These are phyloP conservation scores for Triplophysa bombifrons DNA, from an alignment of 2,797 vertebrate species.

Conservation along the genomic window DNA sequence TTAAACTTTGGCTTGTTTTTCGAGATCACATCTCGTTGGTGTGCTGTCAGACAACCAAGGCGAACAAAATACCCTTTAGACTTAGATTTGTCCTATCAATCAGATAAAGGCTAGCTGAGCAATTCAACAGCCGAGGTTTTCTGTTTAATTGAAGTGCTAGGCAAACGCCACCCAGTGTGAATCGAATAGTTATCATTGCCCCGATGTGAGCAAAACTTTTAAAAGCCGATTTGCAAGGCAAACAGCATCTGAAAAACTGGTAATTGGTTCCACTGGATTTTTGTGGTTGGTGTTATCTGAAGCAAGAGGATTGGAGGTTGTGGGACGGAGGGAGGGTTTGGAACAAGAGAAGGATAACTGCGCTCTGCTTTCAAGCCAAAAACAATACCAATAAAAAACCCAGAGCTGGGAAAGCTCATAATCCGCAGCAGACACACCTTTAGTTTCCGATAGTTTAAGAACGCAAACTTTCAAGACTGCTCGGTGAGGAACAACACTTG, in stretches of 20 bases:
- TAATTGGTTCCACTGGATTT: conserved; percentile 73
- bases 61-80: no score
- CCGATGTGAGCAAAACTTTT: conserved; percentile 60
- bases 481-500: neutral
- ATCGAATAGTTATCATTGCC: neutral
- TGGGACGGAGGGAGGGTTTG: conserved; percentile 9
- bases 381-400: conserved; percentile 48
- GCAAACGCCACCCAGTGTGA: neutral
- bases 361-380: conserved; percentile 40
- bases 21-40: no score
- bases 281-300: conserved; percentile 69
- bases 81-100: neutral
- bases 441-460: conserved; percentile 7
- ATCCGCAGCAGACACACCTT: conserved; percentile 31
- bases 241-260: conserved; percentile 53
- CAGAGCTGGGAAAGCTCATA: conserved; percentile 40
- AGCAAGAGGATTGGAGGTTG: conserved; percentile 39
- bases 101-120: neutral
- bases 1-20: no score
- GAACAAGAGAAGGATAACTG: conserved; percentile 6
- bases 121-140: neutral
- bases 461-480: neutral
- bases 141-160: neutral
- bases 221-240: conserved; percentile 65
- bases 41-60: no score